These are phyloP conservation scores for Pseudoips prasinana DNA, from an alignment of 2,888 invertebrate species.

Conservation along the genomic window DNA sequence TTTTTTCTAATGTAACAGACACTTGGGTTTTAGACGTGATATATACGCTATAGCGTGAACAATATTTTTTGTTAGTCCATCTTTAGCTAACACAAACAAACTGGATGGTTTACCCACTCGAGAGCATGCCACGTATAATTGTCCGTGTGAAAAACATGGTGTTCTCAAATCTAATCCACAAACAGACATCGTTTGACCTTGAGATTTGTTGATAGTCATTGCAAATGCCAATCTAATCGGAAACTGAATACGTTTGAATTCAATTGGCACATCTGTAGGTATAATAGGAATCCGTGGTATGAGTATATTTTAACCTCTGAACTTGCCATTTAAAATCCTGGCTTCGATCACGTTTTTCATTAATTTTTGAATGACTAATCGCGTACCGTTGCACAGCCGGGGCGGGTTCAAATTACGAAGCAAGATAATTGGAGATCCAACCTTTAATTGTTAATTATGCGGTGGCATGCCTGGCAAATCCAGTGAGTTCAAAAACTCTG, in stretches of 20 bases:
- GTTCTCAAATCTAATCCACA: slow-evolving; percentile 43
- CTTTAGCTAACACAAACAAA: slow-evolving; percentile 29
- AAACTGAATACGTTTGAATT: too few relatives aligned
- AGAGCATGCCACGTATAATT: slow-evolving; percentile 48
- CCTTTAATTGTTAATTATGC: slow-evolving; percentile 19
- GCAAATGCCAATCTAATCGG: slow-evolving; percentile 12
- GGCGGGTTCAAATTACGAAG: slow-evolving; percentile 1
- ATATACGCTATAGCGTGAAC: too few relatives aligned
- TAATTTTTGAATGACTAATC: not conserved
- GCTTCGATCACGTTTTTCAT: slow-evolving; percentile 1
- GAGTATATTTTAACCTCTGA: slow-evolving; percentile 31
- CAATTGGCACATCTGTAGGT: too few relatives aligned
- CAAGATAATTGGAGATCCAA: slow-evolving; percentile 4
- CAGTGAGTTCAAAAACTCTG: slow-evolving; percentile 24
- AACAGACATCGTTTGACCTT: slow-evolving; percentile 45
- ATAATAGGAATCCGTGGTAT: slow-evolving; percentile 12
- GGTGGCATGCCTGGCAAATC: slow-evolving; percentile 23
- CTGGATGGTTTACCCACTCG: slow-evolving; percentile 26
- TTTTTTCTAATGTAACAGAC: too few relatives aligned
- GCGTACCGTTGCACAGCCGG: not conserved
- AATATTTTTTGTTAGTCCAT: slow-evolving; percentile 33
- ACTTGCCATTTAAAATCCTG: slow-evolving; percentile 10
- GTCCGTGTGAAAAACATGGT: slow-evolving; percentile 44
- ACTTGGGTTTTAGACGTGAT: too few relatives aligned
- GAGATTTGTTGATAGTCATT: slow-evolving; percentile 43